phyloP scores from a whole-genome alignment of 2,888 invertebrate genomes.

The Bembecia ichneumoniformis region DNA sequence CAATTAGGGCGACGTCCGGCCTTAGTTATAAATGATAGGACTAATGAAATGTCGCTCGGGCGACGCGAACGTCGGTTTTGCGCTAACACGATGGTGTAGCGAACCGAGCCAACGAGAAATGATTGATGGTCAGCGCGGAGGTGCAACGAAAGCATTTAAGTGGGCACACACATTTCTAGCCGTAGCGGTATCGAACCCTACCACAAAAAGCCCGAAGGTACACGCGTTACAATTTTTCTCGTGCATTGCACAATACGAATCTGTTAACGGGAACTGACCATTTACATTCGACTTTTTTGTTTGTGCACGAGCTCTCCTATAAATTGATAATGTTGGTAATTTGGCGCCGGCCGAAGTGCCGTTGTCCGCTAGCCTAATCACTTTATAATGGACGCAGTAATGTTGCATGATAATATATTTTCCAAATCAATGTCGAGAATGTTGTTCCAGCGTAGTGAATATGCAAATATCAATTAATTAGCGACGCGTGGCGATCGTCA shows the following conservation, averaged over 20 bases:
- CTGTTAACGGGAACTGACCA: constrained; percentile 69
- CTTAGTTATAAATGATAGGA: constrained; percentile 23
- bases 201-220: constrained; percentile 40
- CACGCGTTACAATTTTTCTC: constrained; percentile 68
- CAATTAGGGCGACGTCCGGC: constrained; percentile 11
- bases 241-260: constrained; percentile 71
- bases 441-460: constrained; percentile 2
- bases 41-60: constrained; percentile 28
- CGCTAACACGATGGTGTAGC: constrained; percentile 3
- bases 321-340: constrained; percentile 73
- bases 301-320: constrained; percentile 63
- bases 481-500: too few relatives aligned
- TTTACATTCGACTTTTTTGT: constrained; percentile 68
- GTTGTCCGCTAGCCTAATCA: constrained; percentile 70
- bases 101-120: constrained; percentile 17
- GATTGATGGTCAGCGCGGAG: constrained; percentile 41
- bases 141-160: constrained; percentile 59
- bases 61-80: constrained; percentile 5
- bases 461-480: background rate
- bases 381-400: constrained; percentile 69
- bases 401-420: constrained; percentile 65
- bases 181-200: constrained; percentile 58
- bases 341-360: constrained; percentile 65
- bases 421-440: constrained; percentile 59
- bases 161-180: constrained; percentile 39